Evolutionary conservation across 2,888 invertebrate species (phyloP).

Genomic region (Volucella zonaria): DNA sequence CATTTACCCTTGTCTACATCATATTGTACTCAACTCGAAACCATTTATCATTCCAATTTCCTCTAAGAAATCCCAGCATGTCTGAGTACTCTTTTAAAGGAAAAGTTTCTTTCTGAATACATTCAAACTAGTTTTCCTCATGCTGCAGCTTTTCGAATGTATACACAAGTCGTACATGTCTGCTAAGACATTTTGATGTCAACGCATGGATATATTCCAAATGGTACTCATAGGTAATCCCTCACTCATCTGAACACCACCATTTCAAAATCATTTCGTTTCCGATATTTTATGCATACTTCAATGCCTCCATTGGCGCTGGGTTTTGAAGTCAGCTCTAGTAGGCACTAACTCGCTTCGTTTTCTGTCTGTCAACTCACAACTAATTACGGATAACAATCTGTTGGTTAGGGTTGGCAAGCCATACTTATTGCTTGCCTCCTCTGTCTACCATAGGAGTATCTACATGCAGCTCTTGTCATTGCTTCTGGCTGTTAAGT

Average conservation of each 20-base stretch:
- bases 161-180: conserved; percentile 8
- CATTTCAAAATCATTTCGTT: conserved; percentile 42
- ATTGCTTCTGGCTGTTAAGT: conserved; percentile 5
- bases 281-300: conserved; percentile 39
- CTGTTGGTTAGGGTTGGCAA: conserved; percentile 30
- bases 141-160: not conserved
- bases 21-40: too few relatives aligned
- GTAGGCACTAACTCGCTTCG: conserved; percentile 28
- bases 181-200: conserved; percentile 42
- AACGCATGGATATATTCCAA: conserved; percentile 58
- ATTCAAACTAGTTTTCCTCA: conserved; percentile 13
- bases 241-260: conserved; percentile 27
- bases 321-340: conserved; percentile 7
- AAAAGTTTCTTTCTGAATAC: conserved; percentile 5
- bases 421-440: conserved; percentile 44
- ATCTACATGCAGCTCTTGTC: not conserved
- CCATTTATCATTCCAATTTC: not conserved
- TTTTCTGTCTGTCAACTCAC: conserved; percentile 29
- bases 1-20: too few relatives aligned
- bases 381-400: conserved; percentile 54
- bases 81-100: not conserved
- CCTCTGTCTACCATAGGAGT: not conserved
- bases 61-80: not conserved
- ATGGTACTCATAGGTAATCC: conserved; percentile 26
- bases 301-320: conserved; percentile 53